phyloP scores from a whole-genome alignment of 2,797 vertebrate species.

The Anguilla anguilla region DNA sequence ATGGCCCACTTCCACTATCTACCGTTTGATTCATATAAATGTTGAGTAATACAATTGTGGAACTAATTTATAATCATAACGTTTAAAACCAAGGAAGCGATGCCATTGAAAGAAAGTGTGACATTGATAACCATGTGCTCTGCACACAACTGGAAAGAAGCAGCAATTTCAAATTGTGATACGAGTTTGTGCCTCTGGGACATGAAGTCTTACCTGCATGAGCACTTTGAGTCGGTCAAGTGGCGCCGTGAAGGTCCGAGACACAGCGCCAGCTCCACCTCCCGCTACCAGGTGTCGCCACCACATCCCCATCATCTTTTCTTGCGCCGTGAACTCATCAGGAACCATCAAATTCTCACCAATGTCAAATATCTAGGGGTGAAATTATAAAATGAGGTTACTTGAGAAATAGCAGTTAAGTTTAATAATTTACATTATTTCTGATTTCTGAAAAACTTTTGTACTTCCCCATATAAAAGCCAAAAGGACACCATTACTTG shows the following conservation, averaged over 20 bases:
- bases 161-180: not conserved
- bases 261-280: slow-evolving; percentile 89
- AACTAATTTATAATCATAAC: not conserved
- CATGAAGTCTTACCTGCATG: slow-evolving; percentile 85
- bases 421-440: not conserved
- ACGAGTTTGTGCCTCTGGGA: too few relatives aligned
- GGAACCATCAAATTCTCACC: slow-evolving; percentile 93
- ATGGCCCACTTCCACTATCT: slow-evolving; percentile 1
- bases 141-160: not conserved
- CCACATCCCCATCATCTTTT: slow-evolving; percentile 93
- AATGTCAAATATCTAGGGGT: slow-evolving; percentile 89
- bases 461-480: not conserved
- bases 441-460: too few relatives aligned
- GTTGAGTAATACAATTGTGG: not conserved
- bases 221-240: slow-evolving; percentile 94
- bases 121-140: not conserved
- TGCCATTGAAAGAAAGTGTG: not conserved
- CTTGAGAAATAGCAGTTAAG: not conserved
- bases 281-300: slow-evolving; percentile 97
- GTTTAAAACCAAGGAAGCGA: not conserved
- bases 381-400: slow-evolving; percentile 1
- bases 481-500: not conserved
- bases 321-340: slow-evolving; percentile 94
- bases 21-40: not conserved
- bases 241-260: slow-evolving; percentile 92